phyloP scores from a whole-genome alignment of 1,140 invertebrate genomes.

The Drosophila sproati region DNA sequence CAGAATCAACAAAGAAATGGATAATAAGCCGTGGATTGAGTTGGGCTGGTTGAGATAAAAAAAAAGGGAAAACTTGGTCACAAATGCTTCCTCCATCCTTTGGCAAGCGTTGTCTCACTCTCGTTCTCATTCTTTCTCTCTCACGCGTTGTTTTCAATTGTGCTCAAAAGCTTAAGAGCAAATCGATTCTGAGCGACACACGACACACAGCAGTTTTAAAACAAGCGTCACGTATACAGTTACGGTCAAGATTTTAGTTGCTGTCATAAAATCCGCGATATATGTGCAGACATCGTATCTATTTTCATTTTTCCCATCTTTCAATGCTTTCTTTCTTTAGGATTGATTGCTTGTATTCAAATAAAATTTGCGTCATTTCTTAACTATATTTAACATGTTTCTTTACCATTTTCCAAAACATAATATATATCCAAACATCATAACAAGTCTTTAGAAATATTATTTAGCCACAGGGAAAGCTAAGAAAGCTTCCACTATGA shows the following conservation, averaged over 20 bases:
- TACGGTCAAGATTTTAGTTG: not conserved
- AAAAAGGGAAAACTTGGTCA: slow-evolving; percentile 15
- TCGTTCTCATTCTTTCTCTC: not conserved
- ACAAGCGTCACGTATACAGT: slow-evolving; percentile 10
- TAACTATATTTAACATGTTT: too few relatives aligned
- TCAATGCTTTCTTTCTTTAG: too few relatives aligned
- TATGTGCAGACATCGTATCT: too few relatives aligned
- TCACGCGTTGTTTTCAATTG: slow-evolving; percentile 26
- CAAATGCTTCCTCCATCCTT: not conserved
- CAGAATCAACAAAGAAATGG: not conserved
- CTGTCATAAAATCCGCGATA: too few relatives aligned
- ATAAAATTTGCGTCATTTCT: too few relatives aligned
- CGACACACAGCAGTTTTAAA: slow-evolving; percentile 4
- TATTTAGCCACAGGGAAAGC: too few relatives aligned
- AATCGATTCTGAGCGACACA: slow-evolving; percentile 30
- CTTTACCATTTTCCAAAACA: too few relatives aligned
- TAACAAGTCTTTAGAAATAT: too few relatives aligned
- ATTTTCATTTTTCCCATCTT: too few relatives aligned
- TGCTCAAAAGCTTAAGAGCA: slow-evolving; percentile 40
- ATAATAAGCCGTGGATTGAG: slow-evolving; percentile 37
- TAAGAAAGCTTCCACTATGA: too few relatives aligned
- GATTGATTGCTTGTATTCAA: too few relatives aligned
- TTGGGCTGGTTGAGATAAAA: not conserved
- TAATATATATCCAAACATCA: too few relatives aligned
- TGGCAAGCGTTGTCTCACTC: not conserved